Percentiles rank a stretch among this genome's conserved stretches.
phyloP scores from a whole-genome alignment of 1,140 invertebrate genomes.

The Anoplophora glabripennis region DNA sequence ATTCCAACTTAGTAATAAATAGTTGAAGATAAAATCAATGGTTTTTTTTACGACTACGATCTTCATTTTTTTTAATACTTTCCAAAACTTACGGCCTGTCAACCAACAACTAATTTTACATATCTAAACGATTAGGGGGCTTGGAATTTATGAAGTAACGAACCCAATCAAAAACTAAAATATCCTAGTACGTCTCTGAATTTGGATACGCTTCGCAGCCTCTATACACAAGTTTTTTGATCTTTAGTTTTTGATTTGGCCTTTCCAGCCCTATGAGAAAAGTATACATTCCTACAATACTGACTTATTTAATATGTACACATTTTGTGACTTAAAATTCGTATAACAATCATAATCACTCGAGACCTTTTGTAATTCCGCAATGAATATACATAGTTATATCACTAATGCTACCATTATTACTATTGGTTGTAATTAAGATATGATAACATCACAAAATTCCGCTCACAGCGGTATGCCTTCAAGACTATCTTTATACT shows the following conservation, averaged over 20 bases:
- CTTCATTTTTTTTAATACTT: constrained; percentile 26
- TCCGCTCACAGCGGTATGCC: constrained; percentile 36
- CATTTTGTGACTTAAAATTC: constrained; percentile 43
- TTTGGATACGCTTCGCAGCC: constrained; percentile 9
- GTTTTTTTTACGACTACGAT: constrained; percentile 25
- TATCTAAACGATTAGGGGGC: constrained; percentile 14
- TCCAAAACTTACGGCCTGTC: constrained; percentile 22
- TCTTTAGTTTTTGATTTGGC: constrained; percentile 10
- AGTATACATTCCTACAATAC: constrained; percentile 42
- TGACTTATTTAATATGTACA: constrained; percentile 43
- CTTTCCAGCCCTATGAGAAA: constrained; percentile 22
- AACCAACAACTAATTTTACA: constrained; percentile 32
- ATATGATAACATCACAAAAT: constrained; percentile 52
- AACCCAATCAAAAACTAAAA: constrained; percentile 11
- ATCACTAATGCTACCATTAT: constrained; percentile 40
- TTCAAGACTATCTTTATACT: constrained; percentile 37
- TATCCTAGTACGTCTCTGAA: constrained; percentile 12
- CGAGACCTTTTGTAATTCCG: constrained; percentile 39
- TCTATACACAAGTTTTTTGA: constrained; percentile 12
- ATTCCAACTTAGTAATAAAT: constrained; percentile 10
- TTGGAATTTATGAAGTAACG: constrained; percentile 7
- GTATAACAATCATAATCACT: constrained; percentile 50
- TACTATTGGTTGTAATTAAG: constrained; percentile 46
- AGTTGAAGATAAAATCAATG: constrained; percentile 18
- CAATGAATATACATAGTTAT: constrained; percentile 38